Conservation (phyloP, 2,888 invertebrate species). For the Homarus gammarus region DNA sequence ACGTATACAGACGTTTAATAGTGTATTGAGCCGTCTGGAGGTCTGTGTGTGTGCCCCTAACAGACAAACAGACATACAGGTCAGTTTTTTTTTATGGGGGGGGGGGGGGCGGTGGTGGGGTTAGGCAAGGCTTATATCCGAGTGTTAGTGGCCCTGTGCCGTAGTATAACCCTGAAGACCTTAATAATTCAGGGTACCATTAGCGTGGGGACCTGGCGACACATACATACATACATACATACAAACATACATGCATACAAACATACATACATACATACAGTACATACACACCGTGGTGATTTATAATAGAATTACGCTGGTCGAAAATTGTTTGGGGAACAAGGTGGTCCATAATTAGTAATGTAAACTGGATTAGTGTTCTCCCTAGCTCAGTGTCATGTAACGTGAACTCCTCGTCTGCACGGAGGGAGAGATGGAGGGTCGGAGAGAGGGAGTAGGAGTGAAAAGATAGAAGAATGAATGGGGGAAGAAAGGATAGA, state of each 20-base stretch:
- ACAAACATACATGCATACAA: not conserved
- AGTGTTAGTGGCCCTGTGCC: too few species aligned
- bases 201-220: not conserved
- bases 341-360: constrained; percentile 35
- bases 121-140: too few species aligned
- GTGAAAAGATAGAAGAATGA: not conserved
- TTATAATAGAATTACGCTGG: constrained; percentile 44
- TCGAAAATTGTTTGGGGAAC: constrained; percentile 52
- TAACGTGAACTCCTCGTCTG: not conserved
- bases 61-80: too few species aligned
- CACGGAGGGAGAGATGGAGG: not conserved
- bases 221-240: not conserved
- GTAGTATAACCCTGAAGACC: not conserved
- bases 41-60: too few species aligned
- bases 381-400: not conserved
- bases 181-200: constrained; percentile 3
- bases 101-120: too few species aligned
- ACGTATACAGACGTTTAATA: too few species aligned
- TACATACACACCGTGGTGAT: constrained; percentile 21
- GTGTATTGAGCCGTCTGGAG: too few species aligned
- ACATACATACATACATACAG: too few species aligned
- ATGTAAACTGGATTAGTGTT: constrained; percentile 47
- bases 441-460: not conserved
- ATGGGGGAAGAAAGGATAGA: not conserved
- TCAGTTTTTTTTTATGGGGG: too few species aligned